Base-by-base conservation (phyloP, 2,797 vertebrate species). In the Amblyopsis hoosieri region DNA sequence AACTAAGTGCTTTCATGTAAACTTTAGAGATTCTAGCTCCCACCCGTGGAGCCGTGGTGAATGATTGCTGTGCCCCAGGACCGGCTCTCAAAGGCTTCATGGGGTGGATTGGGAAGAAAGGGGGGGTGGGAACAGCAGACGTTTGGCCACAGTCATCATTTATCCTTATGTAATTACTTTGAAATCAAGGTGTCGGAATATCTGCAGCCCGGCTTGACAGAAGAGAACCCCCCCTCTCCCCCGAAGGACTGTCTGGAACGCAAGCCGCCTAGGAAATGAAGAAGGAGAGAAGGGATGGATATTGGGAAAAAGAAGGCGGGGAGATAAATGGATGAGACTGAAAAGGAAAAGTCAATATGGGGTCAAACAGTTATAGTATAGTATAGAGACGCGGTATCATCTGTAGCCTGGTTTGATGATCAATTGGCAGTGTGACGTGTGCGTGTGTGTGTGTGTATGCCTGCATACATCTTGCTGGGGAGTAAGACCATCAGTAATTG, bases 121-220 rank as follows among this genome's bases (percentile, higher is more conserved):
- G 47, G 9, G 57, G 53, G 70, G 65, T 72, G 69, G 29, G 72
- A 70, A 71, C 66, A 29, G 23, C 23, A 29, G 23, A 70, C 85
- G 79, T 80, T 80, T 64, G 71, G 64, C 65, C 81, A 79, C 75
- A 85, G 76, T 84, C 86, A 87, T 88, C 80, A 86, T 84, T 90
- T 90, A 86, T 86, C 85, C 81, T 71, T 54, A 57, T 65, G 77
- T 84, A 87, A 90, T 90, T 88, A 90, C 82, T 79, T 72, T 65
- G 74, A 82, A 89, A 85, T 90, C 86, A 87, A 86, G 81, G 82
- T 83, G 76, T 75, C 78, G 79, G 80, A 83, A 83, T 80, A 82
- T 85, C 79, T 84, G 72, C 66, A 65, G 65, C 81, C 67, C 29
- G 81, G 73, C 76, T 76, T 17, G 80, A 81, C 60, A 54, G 74